Conservation (phyloP, 2,888 invertebrate genomes). For the Standfussiana lucernea region DNA sequence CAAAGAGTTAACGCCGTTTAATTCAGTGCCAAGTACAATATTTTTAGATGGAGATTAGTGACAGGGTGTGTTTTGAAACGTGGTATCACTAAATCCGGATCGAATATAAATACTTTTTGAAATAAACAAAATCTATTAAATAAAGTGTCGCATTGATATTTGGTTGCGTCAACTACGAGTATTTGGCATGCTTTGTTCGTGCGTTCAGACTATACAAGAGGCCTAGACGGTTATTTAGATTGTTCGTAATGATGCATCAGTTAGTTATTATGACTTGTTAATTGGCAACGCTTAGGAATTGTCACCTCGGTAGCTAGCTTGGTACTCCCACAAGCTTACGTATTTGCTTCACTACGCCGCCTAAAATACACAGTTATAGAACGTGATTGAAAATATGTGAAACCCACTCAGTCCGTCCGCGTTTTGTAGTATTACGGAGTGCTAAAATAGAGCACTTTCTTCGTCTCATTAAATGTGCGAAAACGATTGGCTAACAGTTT, state of each 20-base stretch:
- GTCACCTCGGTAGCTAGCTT: slow-evolving; percentile 44
- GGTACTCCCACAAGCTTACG: slow-evolving; percentile 10
- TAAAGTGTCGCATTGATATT: slow-evolving; percentile 43
- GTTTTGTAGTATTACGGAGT: slow-evolving; percentile 29
- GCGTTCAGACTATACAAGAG: slow-evolving; percentile 21
- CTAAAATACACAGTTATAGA: slow-evolving; percentile 2
- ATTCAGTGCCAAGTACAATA: slow-evolving; percentile 88
- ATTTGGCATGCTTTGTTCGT: slow-evolving; percentile 52
- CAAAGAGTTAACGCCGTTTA: slow-evolving; percentile 85
- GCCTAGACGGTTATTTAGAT: slow-evolving; percentile 43
- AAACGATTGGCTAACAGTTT: slow-evolving; percentile 47
- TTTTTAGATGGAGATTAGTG: slow-evolving; percentile 84
- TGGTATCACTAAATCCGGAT: slow-evolving; percentile 76
- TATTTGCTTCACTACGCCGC: slow-evolving; percentile 14
- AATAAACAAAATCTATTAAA: slow-evolving; percentile 65
- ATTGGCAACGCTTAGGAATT: slow-evolving; percentile 53
- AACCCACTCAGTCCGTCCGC: neutral
- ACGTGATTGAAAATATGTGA: slow-evolving; percentile 1
- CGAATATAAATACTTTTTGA: slow-evolving; percentile 57
- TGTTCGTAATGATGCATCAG: slow-evolving; percentile 36
- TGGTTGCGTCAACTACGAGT: slow-evolving; percentile 52
- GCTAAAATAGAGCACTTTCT: slow-evolving; percentile 45
- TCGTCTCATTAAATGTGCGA: slow-evolving; percentile 43
- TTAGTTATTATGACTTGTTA: slow-evolving; percentile 31
- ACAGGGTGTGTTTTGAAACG: slow-evolving; percentile 77